phyloP scores from a whole-genome alignment of 2,888 invertebrate species.

The Polyploca ridens region DNA sequence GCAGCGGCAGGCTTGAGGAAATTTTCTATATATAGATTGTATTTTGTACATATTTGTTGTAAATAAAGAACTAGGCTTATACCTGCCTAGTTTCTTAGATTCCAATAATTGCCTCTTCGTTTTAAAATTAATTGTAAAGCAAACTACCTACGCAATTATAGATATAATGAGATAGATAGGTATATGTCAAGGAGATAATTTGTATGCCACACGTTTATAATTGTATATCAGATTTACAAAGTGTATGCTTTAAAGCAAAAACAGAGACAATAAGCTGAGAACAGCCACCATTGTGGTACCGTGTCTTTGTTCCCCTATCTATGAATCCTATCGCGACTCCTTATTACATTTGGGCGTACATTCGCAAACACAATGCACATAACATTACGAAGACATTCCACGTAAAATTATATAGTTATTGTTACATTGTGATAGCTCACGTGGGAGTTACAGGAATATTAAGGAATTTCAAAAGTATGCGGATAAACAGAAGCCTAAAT shows the following conservation, averaged over 20 bases:
- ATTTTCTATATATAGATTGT: no score
- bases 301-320: conserved; percentile 67
- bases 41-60: no score
- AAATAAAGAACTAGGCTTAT: no score
- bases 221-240: conserved; percentile 33
- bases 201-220: conserved; percentile 23
- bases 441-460: conserved; percentile 13
- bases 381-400: conserved; percentile 27
- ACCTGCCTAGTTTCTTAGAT: no score
- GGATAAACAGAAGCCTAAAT: not conserved
- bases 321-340: conserved; percentile 57
- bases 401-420: conserved; percentile 30
- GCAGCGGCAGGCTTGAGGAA: no score
- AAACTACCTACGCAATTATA: conserved; percentile 19
- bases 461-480: not conserved
- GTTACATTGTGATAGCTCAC: conserved; percentile 20
- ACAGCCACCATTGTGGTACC: conserved; percentile 51
- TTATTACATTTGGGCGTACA: conserved; percentile 55
- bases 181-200: conserved; percentile 29
- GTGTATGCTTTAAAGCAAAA: conserved; percentile 21
- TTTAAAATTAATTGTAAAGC: no score
- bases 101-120: no score
- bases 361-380: conserved; percentile 40
- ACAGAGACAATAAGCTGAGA: conserved; percentile 55
- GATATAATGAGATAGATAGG: conserved; percentile 24